Conservation (phyloP, 2,888 invertebrate species). For the Ceriagrion tenellum region DNA sequence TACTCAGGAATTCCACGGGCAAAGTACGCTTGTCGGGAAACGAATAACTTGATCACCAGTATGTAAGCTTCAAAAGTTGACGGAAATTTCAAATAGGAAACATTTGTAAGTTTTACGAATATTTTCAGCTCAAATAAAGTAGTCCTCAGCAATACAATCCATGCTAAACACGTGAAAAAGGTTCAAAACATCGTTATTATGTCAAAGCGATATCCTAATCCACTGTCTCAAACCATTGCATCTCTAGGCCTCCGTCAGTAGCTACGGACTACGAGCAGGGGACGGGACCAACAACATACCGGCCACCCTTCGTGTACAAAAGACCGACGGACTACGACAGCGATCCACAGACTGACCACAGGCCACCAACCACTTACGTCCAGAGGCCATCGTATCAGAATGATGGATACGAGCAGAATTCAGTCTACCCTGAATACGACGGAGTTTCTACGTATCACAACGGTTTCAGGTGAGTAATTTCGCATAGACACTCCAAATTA, state of each 20-base stretch:
- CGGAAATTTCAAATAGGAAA: no score
- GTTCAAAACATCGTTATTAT: no score
- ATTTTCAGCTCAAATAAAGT: no score
- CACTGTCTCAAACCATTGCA: neutral
- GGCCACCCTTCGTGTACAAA: conserved; percentile 27
- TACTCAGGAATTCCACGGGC: no score
- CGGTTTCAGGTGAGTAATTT: conserved; percentile 82
- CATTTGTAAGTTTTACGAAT: no score
- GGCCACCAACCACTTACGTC: neutral
- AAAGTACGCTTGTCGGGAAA: no score
- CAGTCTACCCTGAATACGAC: conserved; percentile 81
- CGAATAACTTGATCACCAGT: no score
- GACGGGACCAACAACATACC: neutral
- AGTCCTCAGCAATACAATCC: no score
- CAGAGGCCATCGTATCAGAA: conserved; percentile 34
- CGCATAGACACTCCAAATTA: neutral
- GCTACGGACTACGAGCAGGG: neutral
- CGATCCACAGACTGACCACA: conserved; percentile 40
- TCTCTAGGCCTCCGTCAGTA: neutral
- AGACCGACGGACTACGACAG: conserved; percentile 41
- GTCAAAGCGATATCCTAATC: neutral
- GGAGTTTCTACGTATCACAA: conserved; percentile 88
- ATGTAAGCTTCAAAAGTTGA: no score
- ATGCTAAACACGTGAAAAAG: no score
- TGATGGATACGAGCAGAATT: conserved; percentile 44